A percentile compares a stretch with the other conserved stretches of the same genome.
Evolutionary conservation across 2,888 invertebrate genomes (phyloP).

Genomic region (Coelogynopora nodosa): DNA sequence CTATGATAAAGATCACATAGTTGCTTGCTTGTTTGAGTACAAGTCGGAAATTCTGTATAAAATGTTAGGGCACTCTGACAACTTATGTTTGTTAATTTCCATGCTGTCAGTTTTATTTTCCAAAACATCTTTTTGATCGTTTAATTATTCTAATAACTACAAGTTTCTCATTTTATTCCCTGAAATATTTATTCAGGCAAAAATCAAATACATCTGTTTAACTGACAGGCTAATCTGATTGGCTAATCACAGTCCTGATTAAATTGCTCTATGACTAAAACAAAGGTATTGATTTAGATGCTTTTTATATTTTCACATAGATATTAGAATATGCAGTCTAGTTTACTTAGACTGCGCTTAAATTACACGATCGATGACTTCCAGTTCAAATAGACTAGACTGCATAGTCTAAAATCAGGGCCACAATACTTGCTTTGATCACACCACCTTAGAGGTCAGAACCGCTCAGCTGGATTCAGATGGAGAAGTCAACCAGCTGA

Average conservation of each 20-base stretch:
- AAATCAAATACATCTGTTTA: no score
- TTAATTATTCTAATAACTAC: neutral
- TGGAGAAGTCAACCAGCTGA: no score
- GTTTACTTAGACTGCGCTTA: neutral
- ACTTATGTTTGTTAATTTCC: neutral
- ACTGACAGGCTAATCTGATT: no score
- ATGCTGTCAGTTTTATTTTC: neutral
- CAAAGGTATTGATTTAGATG: neutral
- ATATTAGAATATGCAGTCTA: neutral
- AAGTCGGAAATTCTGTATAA: neutral
- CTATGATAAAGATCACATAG: neutral
- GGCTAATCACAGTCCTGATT: no score
- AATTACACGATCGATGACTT: neutral
- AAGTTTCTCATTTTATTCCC: neutral
- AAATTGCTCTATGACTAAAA: no score
- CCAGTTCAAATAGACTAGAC: neutral
- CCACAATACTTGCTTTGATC: neutral
- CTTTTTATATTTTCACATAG: neutral
- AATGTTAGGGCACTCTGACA: neutral
- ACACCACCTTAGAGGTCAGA: neutral
- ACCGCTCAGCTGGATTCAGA: no score
- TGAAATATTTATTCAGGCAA: neutral
- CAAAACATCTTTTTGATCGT: neutral
- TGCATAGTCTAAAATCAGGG: neutral
- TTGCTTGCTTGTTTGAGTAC: neutral